Evolutionary conservation across 1,140 invertebrate genomes (phyloP).

Genomic region (Charaxes varanes): DNA sequence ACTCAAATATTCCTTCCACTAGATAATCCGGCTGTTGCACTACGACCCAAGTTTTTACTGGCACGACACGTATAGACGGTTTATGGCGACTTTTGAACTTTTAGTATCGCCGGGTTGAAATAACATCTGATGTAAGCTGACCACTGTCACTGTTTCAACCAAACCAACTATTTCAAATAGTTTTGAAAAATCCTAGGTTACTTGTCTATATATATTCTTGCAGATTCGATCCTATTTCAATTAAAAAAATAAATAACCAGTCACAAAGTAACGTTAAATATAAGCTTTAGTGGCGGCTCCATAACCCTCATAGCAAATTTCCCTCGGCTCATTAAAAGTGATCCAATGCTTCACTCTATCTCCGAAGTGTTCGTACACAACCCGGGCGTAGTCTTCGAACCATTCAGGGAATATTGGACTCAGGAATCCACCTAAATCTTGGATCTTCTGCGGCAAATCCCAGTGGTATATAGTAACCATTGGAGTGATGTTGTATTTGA

Average conservation of each 20-base stretch:
- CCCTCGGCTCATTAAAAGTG: conserved; percentile 69
- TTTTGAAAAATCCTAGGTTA: too few species aligned
- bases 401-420: conserved; percentile 54
- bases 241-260: too few species aligned
- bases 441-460: conserved; percentile 50
- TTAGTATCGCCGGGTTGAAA: too few species aligned
- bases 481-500: conserved; percentile 53
- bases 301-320: conserved; percentile 54
- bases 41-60: too few species aligned
- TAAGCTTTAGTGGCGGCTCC: conserved; percentile 39
- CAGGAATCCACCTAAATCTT: conserved; percentile 47
- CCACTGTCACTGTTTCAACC: too few species aligned
- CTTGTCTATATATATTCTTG: too few species aligned
- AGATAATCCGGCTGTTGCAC: conserved; percentile 3
- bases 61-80: too few species aligned
- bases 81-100: too few species aligned
- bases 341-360: conserved; percentile 68
- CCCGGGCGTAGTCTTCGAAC: conserved; percentile 73
- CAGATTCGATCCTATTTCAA: too few species aligned
- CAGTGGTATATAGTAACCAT: conserved; percentile 54
- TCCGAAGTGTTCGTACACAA: conserved; percentile 69
- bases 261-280: too few species aligned
- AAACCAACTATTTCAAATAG: too few species aligned
- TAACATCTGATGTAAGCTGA: too few species aligned
- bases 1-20: conserved; percentile 4